Base-by-base conservation (phyloP, 1,140 invertebrate genomes). In the Leptopilina boulardi region DNA sequence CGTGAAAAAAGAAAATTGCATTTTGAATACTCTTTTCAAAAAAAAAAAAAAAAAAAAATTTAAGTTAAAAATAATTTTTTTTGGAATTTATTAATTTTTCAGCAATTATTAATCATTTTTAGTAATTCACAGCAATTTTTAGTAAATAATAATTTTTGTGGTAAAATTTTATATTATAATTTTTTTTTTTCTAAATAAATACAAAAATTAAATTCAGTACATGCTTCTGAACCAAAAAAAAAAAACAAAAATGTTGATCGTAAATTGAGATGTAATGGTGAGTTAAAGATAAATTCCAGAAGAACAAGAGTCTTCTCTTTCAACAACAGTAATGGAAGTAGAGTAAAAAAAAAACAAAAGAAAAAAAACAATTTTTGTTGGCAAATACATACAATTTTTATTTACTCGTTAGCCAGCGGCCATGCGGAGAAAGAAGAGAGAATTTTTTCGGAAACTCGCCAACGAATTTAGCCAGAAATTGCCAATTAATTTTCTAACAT, bases 301-400 rank as follows among this genome's bases (percentile, higher is more conserved):
- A 51, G 47, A 51, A 51, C 47, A 51, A 18, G 47, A 51, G 47
- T 51, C 47, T 51, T 51, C 47, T 51, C 47, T 51, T 51, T 51
- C 47, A 51, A 18, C 47, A 51, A 18, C 47, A 51, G 47, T 18
- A 51, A 51, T 51, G 47, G 47, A n/a, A 51, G 47, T n/a, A n/a
- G 15, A 51, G 18, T 18, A 18, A 44, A 51, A 51, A 51, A 51
- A 38, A 6, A 4, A 38, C 9, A 6, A 38, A 38, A 38, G 34
- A 38, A 38, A 38, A 38, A 38, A 38, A 38, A 38, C 34, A 38
- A 38, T 38, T 38, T 51, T 51, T 51, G 47, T 51, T 51, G 47
- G 47, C 47, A 51, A 51, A 51, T 51, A 51, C 47, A 51, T 51
- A 51, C 47, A 51, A 51, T 51, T 51, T 51, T 51, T 51, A 51